Base-by-base conservation (phyloP, 2,113 vertebrate species). In the human (Homo sapiens) region DNA sequence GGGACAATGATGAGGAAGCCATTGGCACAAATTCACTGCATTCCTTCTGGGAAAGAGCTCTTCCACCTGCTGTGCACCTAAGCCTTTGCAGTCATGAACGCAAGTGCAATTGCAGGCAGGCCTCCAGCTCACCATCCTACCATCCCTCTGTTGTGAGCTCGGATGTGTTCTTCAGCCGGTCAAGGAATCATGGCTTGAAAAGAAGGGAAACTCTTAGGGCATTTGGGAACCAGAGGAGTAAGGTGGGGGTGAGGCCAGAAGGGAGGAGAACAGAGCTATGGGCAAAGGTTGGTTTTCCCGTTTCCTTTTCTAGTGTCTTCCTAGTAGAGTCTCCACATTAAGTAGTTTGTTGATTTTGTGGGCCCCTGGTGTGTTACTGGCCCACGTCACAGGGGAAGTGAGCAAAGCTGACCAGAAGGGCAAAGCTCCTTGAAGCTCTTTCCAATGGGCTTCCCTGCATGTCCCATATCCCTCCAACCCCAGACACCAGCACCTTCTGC, bases 1-100 rank as follows among this genome's bases (percentile, higher is more conserved):
- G 92, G 32, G 22, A 8, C 10, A 20, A 0, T 3, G 12, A 20
- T 3, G 18, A 17, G 3, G 14, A 86, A 12, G 6, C 5, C 27
- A 7, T 0, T 0, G 0, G 32, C 9, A 30, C 22, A 32, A 0
- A 3, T 0, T 4, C 3, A 25, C 8, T 14, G 10, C 11, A 7
- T 43, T 45, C 9, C 0, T 6, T 23, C 12, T 0, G 61, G n/a
- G 8, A 14, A 64, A 30, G 11, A 17, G 13, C 7, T 16, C 20
- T n/a, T 66, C 4, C 7, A 20, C 2, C 1, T 1, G 17, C 1
- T 4, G 8, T 1, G 17, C 3, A 0, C 0, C 0, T 0, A 2
- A 64, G 59, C 35, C 52, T 4, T 5, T 9, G 17, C 6, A 2
- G 22, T 0, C 0, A 4, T 2, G 6, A 14, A 0, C 48, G 8